Evolutionary conservation across 2,113 vertebrate genomes (phyloP).

Genomic region (Narcine bancroftii): DNA sequence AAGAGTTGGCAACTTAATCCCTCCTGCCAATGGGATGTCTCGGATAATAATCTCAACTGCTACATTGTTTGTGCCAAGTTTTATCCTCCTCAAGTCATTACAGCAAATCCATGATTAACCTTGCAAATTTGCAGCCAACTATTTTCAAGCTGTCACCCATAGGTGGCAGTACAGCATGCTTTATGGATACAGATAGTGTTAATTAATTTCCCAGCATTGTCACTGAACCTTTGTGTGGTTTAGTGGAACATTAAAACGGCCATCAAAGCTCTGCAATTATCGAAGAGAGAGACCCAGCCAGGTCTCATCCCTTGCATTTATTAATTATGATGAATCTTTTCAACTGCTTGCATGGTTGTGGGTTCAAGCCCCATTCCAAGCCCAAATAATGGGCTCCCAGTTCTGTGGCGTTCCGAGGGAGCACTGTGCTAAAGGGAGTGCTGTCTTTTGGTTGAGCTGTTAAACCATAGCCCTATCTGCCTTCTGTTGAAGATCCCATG

Average conservation of each 20-base stretch:
- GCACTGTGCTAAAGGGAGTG: background rate
- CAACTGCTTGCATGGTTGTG: background rate
- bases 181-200: background rate
- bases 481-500: background rate
- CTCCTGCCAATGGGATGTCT: background rate
- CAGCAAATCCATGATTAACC: background rate
- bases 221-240: background rate
- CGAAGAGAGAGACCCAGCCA: background rate
- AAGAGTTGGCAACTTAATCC: background rate
- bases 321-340: background rate
- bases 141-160: background rate
- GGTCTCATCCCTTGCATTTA: background rate
- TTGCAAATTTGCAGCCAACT: background rate
- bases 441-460: background rate
- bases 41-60: background rate
- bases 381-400: too few relatives aligned
- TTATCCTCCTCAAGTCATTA: background rate
- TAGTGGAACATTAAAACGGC: background rate
- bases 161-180: constrained; percentile 23
- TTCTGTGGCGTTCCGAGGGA: background rate
- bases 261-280: background rate
- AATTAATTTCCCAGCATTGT: background rate
- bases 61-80: background rate
- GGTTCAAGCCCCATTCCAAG: background rate
- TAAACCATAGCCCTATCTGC: background rate